Evolutionary conservation across 1,140 invertebrate genomes (phyloP).

Genomic region (Thereuonema tuberculata): DNA sequence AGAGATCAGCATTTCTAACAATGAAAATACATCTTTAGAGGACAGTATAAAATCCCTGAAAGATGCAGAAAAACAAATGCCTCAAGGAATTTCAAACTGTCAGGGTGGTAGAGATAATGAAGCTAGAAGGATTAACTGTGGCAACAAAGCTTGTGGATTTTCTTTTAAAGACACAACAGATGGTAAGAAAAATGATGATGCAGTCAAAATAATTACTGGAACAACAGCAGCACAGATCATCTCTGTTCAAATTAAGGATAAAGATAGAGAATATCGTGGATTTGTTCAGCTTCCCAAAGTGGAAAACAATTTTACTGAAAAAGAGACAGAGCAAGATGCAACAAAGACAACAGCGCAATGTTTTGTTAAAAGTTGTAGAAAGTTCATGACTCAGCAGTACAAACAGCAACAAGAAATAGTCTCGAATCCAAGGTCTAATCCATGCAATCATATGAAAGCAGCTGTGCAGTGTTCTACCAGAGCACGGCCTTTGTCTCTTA

Average conservation of each 20-base stretch:
- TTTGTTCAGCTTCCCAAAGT: slow-evolving; percentile 55
- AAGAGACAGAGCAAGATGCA: slow-evolving; percentile 35
- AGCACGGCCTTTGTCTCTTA: slow-evolving; percentile 46
- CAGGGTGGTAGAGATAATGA: slow-evolving; percentile 66
- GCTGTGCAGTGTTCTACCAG: slow-evolving; percentile 49
- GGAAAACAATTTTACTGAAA: slow-evolving; percentile 32
- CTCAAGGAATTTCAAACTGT: slow-evolving; percentile 56
- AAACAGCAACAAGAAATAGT: not conserved
- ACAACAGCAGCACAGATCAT: slow-evolving; percentile 43
- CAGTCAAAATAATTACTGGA: slow-evolving; percentile 49
- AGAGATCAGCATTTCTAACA: too few relatives aligned
- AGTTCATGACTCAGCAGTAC: not conserved
- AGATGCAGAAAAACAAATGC: slow-evolving; percentile 51
- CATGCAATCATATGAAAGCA: slow-evolving; percentile 53
- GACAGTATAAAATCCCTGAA: slow-evolving; percentile 35
- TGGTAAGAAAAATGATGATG: slow-evolving; percentile 47
- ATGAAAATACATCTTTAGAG: slow-evolving; percentile 14
- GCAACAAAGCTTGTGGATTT: slow-evolving; percentile 57
- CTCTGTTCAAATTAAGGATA: slow-evolving; percentile 50
- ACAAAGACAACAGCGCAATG: slow-evolving; percentile 43
- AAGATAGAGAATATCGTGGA: slow-evolving; percentile 52
- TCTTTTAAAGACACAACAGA: slow-evolving; percentile 53
- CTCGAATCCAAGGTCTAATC: slow-evolving; percentile 2
- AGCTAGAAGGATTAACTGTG: slow-evolving; percentile 54
- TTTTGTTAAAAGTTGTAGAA: slow-evolving; percentile 46